phyloP scores from a whole-genome alignment of 2,888 invertebrate genomes.

The Rosalia funebris region DNA sequence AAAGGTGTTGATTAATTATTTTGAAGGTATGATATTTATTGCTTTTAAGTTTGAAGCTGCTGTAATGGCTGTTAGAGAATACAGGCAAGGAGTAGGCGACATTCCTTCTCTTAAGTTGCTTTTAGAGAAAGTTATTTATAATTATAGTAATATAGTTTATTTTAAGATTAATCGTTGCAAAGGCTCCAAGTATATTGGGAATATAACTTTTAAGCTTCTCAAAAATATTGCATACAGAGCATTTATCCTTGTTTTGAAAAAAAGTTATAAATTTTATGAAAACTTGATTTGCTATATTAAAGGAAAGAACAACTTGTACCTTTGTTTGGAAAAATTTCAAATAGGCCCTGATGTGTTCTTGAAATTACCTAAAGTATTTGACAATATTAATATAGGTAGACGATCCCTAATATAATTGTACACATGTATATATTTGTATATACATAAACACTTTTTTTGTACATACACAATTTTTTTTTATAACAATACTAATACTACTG shows the following conservation, averaged over 20 bases:
- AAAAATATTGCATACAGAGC: slow-evolving; percentile 36
- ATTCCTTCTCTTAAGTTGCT: slow-evolving; percentile 19
- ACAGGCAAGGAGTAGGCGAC: slow-evolving; percentile 14
- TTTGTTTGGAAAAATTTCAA: slow-evolving; percentile 16
- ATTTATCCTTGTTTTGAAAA: slow-evolving; percentile 42
- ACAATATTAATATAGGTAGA: slow-evolving; percentile 26
- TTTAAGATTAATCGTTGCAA: slow-evolving; percentile 28
- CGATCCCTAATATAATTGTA: slow-evolving; percentile 28
- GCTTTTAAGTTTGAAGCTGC: slow-evolving; percentile 46
- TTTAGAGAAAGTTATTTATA: slow-evolving; percentile 22
- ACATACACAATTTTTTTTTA: too few relatives aligned
- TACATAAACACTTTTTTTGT: too few relatives aligned
- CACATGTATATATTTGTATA: too few relatives aligned
- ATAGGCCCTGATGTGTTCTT: slow-evolving; percentile 27
- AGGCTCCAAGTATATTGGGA: slow-evolving; percentile 26
- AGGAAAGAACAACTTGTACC: slow-evolving; percentile 13
- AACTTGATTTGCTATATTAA: slow-evolving; percentile 17
- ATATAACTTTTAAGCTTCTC: slow-evolving; percentile 33
- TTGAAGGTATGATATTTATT: slow-evolving; percentile 44
- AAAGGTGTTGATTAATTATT: slow-evolving; percentile 42
- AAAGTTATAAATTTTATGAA: slow-evolving; percentile 35
- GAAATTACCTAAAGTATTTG: slow-evolving; percentile 29
- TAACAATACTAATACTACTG: too few relatives aligned
- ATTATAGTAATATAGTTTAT: slow-evolving; percentile 31
- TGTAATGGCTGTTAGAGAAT: slow-evolving; percentile 33